Conservation (phyloP, 2,888 invertebrate species). For the Melolontha melolontha region DNA sequence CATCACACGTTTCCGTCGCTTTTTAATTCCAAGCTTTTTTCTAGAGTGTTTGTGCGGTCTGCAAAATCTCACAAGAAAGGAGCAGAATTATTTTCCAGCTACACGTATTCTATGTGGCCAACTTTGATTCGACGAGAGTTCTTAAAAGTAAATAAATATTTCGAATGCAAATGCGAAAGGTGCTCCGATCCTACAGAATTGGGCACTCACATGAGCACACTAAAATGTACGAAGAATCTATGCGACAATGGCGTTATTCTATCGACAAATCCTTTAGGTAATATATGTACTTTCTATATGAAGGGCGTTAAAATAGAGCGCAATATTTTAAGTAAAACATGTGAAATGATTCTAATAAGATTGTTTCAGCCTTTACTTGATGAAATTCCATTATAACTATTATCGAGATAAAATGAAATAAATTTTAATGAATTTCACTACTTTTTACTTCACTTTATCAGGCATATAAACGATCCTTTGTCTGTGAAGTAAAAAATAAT, state of each 20-base stretch:
- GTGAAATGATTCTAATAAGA: too few species aligned
- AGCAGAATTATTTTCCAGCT: slow-evolving; percentile 77
- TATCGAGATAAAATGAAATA: too few species aligned
- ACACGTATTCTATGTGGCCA: slow-evolving; percentile 81
- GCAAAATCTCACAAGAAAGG: slow-evolving; percentile 75
- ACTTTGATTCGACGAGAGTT: slow-evolving; percentile 78
- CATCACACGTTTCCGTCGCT: too few species aligned
- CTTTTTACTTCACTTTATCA: too few species aligned
- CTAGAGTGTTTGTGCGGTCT: slow-evolving; percentile 77
- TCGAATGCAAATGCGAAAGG: slow-evolving; percentile 79
- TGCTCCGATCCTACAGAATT: slow-evolving; percentile 86
- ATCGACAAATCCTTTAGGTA: slow-evolving; percentile 76
- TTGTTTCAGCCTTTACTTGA: too few species aligned
- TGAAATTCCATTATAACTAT: too few species aligned
- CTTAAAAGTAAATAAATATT: slow-evolving; percentile 82
- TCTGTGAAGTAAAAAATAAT: too few species aligned
- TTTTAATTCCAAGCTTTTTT: slow-evolving; percentile 38
- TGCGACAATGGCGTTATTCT: slow-evolving; percentile 79
- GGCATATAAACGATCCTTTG: too few species aligned
- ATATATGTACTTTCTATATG: slow-evolving; percentile 41
- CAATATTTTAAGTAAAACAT: too few species aligned
- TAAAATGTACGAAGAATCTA: slow-evolving; percentile 76
- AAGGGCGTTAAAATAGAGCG: not conserved
- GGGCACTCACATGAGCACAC: slow-evolving; percentile 81
- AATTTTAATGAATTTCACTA: too few species aligned